Evolutionary conservation across 35 echinoderm and acorn worm species (phyloP).

Genomic region (Diadema setosum): DNA sequence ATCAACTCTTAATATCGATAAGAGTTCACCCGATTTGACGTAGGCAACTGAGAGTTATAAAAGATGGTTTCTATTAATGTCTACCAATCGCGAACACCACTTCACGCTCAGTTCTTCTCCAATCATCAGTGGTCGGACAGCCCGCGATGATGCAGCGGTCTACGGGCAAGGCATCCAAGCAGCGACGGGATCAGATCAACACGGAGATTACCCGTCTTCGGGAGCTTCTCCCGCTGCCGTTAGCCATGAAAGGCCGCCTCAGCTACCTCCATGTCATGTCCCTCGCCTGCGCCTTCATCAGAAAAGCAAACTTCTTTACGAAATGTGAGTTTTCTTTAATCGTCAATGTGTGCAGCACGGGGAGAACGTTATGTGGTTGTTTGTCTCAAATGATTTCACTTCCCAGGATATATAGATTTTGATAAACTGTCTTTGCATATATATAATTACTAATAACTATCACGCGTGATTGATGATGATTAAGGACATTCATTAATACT

Average conservation of each 20-base stretch:
- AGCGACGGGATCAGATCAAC: conserved; percentile 93
- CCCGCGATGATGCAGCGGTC: conserved; percentile 48
- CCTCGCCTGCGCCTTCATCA: conserved; percentile 66
- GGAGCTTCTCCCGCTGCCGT: conserved; percentile 69
- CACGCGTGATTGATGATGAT: too few relatives aligned
- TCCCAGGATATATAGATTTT: too few relatives aligned
- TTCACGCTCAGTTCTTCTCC: background rate
- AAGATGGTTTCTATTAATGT: background rate
- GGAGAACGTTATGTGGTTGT: too few relatives aligned
- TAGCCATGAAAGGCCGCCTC: conserved; percentile 57
- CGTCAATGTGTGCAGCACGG: too few relatives aligned
- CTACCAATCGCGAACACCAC: background rate
- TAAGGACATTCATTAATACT: too few relatives aligned
- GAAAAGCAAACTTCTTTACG: conserved; percentile 83
- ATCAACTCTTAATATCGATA: too few relatives aligned
- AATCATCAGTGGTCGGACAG: background rate
- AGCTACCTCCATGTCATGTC: conserved; percentile 97
- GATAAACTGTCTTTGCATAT: too few relatives aligned
- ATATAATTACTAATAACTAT: too few relatives aligned
- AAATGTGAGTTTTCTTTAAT: too few relatives aligned
- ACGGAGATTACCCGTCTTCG: conserved; percentile 83
- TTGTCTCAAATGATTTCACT: too few relatives aligned
- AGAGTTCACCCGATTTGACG: background rate
- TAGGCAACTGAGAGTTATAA: background rate
- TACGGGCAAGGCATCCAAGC: conserved; percentile 77